Conservation (phyloP, 2,888 invertebrate species). For the Zhengitettix transpicula region DNA sequence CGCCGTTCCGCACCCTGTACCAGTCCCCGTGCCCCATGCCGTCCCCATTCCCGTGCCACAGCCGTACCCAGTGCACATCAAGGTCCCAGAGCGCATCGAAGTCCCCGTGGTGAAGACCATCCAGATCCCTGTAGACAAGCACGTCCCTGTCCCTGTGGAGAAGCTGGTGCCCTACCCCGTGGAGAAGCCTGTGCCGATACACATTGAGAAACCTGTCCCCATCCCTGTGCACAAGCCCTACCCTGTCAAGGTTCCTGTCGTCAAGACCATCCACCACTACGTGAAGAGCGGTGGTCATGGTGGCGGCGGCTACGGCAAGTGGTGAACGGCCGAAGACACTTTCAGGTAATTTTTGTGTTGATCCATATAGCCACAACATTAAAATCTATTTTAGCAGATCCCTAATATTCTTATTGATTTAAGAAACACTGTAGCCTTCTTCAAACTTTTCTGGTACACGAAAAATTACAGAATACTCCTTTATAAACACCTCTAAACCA, state of each 20-base stretch:
- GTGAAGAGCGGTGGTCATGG: background rate
- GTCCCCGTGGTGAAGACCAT: constrained; percentile 14
- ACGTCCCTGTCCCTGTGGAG: constrained; percentile 12
- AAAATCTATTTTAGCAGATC: too few species aligned
- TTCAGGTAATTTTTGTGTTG: too few species aligned
- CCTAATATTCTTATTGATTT: too few species aligned
- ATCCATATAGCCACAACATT: too few species aligned
- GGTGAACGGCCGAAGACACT: background rate
- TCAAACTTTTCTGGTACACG: too few species aligned
- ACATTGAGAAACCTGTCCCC: constrained; percentile 11
- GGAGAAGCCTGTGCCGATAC: constrained; percentile 12
- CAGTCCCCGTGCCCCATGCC: constrained; percentile 38
- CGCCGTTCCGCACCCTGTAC: constrained; percentile 42
- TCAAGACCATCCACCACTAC: constrained; percentile 12
- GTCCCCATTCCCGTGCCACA: constrained; percentile 40
- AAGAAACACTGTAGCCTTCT: too few species aligned
- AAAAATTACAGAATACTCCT: too few species aligned
- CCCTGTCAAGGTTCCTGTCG: constrained; percentile 10
- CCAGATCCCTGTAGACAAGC: constrained; percentile 13
- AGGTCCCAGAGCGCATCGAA: constrained; percentile 21
- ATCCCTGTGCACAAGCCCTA: constrained; percentile 12
- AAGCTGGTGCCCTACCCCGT: constrained; percentile 11
- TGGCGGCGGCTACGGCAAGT: background rate
- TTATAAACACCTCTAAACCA: too few species aligned
- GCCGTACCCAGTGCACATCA: constrained; percentile 49